Conservation (phyloP, 2,797 vertebrate species). For the Oryzias dopingdopingensis region DNA sequence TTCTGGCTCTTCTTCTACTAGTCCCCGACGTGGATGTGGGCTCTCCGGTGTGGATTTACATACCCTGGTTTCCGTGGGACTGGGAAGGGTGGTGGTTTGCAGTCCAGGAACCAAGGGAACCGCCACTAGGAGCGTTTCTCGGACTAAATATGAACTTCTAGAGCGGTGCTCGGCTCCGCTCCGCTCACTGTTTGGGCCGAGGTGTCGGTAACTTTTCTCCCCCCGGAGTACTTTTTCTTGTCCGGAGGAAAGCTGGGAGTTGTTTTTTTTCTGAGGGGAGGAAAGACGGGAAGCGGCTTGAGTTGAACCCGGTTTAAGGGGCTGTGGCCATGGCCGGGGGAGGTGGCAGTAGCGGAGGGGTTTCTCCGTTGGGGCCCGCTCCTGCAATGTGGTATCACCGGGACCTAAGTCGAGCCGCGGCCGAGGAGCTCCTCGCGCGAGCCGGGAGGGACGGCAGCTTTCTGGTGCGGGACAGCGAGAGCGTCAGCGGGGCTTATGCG, state of each 20-base stretch:
- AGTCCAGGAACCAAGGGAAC: slow-evolving; percentile 72
- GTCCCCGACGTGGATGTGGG: slow-evolving; percentile 18
- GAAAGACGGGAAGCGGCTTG: slow-evolving; percentile 44
- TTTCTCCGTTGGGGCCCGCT: slow-evolving; percentile 72
- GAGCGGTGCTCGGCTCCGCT: not conserved
- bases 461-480: slow-evolving; percentile 96
- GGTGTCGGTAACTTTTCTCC: slow-evolving; percentile 13
- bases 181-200: not conserved
- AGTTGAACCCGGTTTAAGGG: slow-evolving; percentile 56
- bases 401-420: slow-evolving; percentile 92
- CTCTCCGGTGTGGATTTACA: slow-evolving; percentile 70
- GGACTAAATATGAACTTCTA: slow-evolving; percentile 17
- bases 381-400: slow-evolving; percentile 91
- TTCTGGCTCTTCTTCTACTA: not conserved
- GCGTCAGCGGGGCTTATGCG: slow-evolving; percentile 91
- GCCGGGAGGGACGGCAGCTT: slow-evolving; percentile 93
- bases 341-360: slow-evolving; percentile 45
- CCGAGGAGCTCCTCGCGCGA: slow-evolving; percentile 90
- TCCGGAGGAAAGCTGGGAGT: slow-evolving; percentile 33
- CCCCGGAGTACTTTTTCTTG: slow-evolving; percentile 17
- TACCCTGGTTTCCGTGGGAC: slow-evolving; percentile 75
- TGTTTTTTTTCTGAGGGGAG: slow-evolving; percentile 7
- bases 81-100: slow-evolving; percentile 51
- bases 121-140: slow-evolving; percentile 18
- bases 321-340: slow-evolving; percentile 76